Evolutionary conservation across 1,140 invertebrate species (phyloP).

Genomic region (Diploscapter pachys): DNA sequence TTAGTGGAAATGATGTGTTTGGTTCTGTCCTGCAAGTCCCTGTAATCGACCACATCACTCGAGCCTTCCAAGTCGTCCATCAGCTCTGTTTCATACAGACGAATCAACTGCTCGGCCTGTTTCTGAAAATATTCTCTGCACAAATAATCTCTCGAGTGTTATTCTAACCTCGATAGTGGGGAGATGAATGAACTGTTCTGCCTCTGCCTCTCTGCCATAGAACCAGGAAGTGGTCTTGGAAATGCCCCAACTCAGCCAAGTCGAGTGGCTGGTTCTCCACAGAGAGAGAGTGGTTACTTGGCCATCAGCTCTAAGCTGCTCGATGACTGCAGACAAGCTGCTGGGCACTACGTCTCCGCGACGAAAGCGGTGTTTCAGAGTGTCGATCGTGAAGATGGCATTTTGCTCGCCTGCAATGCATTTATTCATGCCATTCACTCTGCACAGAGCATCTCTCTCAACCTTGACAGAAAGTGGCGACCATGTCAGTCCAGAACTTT

Average conservation of each 20-base stretch:
- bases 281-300: too few relatives aligned
- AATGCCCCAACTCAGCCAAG: slow-evolving; percentile 47
- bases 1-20: slow-evolving; percentile 31
- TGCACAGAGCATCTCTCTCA: too few relatives aligned
- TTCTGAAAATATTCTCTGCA: slow-evolving; percentile 22
- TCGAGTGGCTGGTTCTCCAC: slow-evolving; percentile 31
- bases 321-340: slow-evolving; percentile 39
- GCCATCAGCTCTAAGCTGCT: not conserved
- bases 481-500: slow-evolving; percentile 46
- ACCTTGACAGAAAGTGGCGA: slow-evolving; percentile 44
- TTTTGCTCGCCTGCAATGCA: slow-evolving; percentile 40
- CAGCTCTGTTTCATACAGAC: slow-evolving; percentile 40
- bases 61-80: slow-evolving; percentile 47
- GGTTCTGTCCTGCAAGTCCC: slow-evolving; percentile 43
- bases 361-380: slow-evolving; percentile 45
- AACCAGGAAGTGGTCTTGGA: slow-evolving; percentile 36
- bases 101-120: slow-evolving; percentile 40
- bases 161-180: slow-evolving; percentile 42
- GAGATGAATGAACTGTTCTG: slow-evolving; percentile 42
- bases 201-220: slow-evolving; percentile 19
- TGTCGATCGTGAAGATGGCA: slow-evolving; percentile 38
- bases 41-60: slow-evolving; percentile 51
- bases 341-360: slow-evolving; percentile 49
- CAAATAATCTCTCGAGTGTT: not conserved
- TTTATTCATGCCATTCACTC: too few relatives aligned